Evolutionary conservation across 1,140 invertebrate genomes (phyloP), one percentile per base, ranked within the genome.

Genomic region (Macrocentrus cingulum): DNA sequence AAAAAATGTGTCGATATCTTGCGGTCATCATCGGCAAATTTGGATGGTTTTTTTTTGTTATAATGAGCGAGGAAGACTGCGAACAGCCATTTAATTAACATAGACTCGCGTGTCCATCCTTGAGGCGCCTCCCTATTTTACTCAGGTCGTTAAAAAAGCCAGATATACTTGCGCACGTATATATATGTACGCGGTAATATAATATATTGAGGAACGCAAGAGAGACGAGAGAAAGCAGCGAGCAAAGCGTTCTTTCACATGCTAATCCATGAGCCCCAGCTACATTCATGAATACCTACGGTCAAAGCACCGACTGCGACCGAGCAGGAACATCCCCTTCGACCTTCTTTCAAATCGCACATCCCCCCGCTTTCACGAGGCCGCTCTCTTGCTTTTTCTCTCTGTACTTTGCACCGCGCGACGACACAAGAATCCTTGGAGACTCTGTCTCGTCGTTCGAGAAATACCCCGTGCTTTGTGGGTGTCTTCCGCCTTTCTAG

Each of bases 201-300:
- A n/a, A n/a, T n/a, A 34, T 34, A 11, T 34, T 34, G 29, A 7
- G 11, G 46, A 16, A 34, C 13, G 22, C 2, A 16, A 36, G 13
- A 6, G 6, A 36, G 32, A 1, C 7, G 32, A 34, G 18, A 32
- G 18, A 29, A 11, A 51, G 32, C 29, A 19, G 32, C 18, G 29
- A 37, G 32, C 61, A 70, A 66, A 71, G 63, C 67, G 71, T 73
- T 76, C 74, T 76, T 76, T 76, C 72, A 75, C 70, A 76, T 76
- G 74, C 69, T 76, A 76, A 76, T 76, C 70, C 67, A 63, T 50
- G 60, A 66, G 13, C 65, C 61, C 65, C 63, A 65, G 61, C 69
- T 72, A 66, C 66, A 66, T 72, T 73, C 68, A 69, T 73, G 73
- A 75, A 76, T 76, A 72, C 66, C 67, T 72, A 74, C 62, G 71